phyloP scores from a whole-genome alignment of 2,113 vertebrate genomes.

The Istiophorus platypterus region DNA sequence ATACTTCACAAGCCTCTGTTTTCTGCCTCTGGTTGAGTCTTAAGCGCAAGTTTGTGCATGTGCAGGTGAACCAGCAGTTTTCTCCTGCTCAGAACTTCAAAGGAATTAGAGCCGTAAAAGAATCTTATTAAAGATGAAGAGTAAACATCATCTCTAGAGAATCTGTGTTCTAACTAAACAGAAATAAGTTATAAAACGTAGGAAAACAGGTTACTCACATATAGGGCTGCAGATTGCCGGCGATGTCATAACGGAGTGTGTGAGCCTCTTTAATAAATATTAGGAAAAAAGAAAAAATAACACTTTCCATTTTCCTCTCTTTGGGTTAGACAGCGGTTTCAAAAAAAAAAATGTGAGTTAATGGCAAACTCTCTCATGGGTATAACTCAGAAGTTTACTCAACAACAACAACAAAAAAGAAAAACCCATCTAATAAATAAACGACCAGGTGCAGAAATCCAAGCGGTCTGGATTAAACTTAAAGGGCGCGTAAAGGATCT shows the following conservation, averaged over 20 bases:
- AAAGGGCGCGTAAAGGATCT: slow-evolving; percentile 24
- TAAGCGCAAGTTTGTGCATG: slow-evolving; percentile 36
- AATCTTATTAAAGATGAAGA: not conserved
- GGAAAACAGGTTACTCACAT: slow-evolving; percentile 88
- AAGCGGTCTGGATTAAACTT: not conserved
- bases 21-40: slow-evolving; percentile 14
- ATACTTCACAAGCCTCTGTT: slow-evolving; percentile 7
- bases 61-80: slow-evolving; percentile 41
- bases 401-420: no score
- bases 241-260: slow-evolving; percentile 63
- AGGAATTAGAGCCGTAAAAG: slow-evolving; percentile 4
- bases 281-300: slow-evolving; percentile 62
- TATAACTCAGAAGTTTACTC: not conserved
- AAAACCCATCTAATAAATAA: not conserved
- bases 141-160: not conserved
- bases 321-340: not conserved
- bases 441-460: not conserved
- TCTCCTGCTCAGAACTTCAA: slow-evolving; percentile 15
- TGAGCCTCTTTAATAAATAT: slow-evolving; percentile 70
- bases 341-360: not conserved
- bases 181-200: not conserved
- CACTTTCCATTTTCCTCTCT: slow-evolving; percentile 68
- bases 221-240: slow-evolving; percentile 81
- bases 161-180: not conserved
- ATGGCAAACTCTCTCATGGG: slow-evolving; percentile 28